Conservation (phyloP, 2,113 vertebrate species). For the Pachycephala philippinensis region DNA sequence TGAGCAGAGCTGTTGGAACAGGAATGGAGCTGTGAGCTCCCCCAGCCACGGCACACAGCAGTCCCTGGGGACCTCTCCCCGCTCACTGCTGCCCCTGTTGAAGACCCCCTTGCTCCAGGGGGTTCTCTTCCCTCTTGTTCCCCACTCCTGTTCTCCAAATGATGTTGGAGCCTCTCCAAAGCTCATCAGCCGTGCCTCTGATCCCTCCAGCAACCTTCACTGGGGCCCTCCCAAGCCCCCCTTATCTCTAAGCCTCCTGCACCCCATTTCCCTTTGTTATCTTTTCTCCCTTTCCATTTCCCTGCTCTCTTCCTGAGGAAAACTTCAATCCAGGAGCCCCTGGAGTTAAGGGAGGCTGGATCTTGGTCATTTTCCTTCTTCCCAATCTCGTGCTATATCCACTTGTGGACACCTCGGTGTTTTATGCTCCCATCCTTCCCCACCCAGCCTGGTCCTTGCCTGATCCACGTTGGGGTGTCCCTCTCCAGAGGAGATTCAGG, state of each 20-base stretch:
- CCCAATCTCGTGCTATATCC: accelerated
- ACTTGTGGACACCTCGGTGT: not conserved
- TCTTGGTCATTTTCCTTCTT: not conserved
- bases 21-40: not conserved
- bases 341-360: not conserved
- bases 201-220: not conserved
- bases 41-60: not conserved
- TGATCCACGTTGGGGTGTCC: not conserved
- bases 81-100: not conserved
- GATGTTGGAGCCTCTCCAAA: not conserved
- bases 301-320: not conserved
- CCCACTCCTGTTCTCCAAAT: not conserved
- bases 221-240: not conserved
- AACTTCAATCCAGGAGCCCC: not conserved
- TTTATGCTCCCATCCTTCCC: not conserved
- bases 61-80: not conserved
- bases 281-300: not conserved
- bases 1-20: conserved; percentile 47
- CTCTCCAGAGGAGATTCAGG: not conserved
- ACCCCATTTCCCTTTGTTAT: not conserved
- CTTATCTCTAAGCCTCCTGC: not conserved
- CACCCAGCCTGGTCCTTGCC: not conserved
- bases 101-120: not conserved
- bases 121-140: not conserved
- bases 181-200: accelerated